Evolutionary conservation across 2,113 vertebrate species (phyloP).

Genomic region (Aramus guarauna): DNA sequence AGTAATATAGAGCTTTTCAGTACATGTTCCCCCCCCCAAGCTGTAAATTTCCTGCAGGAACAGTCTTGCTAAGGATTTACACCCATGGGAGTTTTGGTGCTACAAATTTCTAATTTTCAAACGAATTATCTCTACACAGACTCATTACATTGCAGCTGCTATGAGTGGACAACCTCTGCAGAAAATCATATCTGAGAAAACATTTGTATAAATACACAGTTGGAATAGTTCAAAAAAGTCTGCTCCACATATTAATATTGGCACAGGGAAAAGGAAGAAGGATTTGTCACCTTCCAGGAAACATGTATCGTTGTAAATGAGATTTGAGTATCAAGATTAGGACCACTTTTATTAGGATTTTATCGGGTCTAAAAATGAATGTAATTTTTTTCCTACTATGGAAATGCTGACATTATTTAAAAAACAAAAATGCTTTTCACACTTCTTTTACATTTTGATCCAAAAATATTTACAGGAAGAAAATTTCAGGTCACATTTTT

Average conservation of each 20-base stretch:
- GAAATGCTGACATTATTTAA: background rate
- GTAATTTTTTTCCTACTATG: too few species aligned
- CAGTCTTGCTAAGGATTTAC: background rate
- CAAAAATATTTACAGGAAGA: background rate
- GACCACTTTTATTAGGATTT: background rate
- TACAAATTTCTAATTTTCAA: background rate
- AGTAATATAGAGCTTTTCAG: background rate
- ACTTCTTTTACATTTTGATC: background rate
- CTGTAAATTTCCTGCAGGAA: background rate
- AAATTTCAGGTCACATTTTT: background rate
- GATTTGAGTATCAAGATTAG: background rate
- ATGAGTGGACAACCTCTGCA: background rate
- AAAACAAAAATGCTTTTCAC: background rate
- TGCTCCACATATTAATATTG: background rate
- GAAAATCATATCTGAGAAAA: background rate
- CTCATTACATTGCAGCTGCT: background rate
- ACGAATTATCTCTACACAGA: background rate
- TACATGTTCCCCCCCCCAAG: background rate
- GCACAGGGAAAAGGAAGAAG: background rate
- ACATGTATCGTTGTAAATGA: background rate
- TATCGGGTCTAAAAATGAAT: background rate
- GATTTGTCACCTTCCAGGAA: background rate
- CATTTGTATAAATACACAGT: background rate
- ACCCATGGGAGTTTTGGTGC: background rate
- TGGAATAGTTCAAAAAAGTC: background rate